These are phyloP conservation scores for Caenorhabditis doughertyi DNA, from an alignment of 2,888 invertebrate species.

Conservation along the genomic window DNA sequence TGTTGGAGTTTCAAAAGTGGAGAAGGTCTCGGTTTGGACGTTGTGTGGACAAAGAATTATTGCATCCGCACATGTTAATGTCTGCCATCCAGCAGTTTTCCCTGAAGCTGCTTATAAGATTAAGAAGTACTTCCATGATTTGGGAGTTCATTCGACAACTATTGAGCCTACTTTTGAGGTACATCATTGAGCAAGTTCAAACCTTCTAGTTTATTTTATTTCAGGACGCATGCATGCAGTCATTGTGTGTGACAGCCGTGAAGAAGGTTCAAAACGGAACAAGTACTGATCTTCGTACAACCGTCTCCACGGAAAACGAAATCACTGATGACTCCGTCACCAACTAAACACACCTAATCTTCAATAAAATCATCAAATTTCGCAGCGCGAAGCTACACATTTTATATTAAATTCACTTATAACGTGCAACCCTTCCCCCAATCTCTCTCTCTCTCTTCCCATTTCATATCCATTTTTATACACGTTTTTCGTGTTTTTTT, in stretches of 20 bases:
- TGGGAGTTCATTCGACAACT: constrained; percentile 85
- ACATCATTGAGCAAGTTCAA: background rate
- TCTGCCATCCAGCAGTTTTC: constrained; percentile 83
- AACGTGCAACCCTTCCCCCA: no score
- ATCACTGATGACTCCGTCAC: background rate
- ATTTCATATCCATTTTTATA: background rate
- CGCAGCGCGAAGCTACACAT: constrained; percentile 13
- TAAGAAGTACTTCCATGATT: constrained; percentile 84
- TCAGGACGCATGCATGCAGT: constrained; percentile 55
- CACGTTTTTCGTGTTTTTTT: background rate
- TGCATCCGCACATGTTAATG: constrained; percentile 83
- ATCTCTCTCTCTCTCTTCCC: no score
- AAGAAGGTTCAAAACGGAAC: background rate
- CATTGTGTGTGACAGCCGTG: constrained; percentile 35
- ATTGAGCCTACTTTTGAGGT: constrained; percentile 84
- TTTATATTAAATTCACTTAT: no score
- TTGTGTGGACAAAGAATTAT: constrained; percentile 82
- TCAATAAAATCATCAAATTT: background rate
- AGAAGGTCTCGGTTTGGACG: constrained; percentile 84
- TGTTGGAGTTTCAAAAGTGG: constrained; percentile 68
- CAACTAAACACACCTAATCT: background rate
- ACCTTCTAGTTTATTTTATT: background rate
- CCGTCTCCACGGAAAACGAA: constrained; percentile 8
- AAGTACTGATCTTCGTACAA: background rate
- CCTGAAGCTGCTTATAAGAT: constrained; percentile 83